Percentiles rank a stretch among this genome's conserved stretches.
Conservation (phyloP, 2,888 invertebrate species). For the Neoitamus cyanurus region DNA sequence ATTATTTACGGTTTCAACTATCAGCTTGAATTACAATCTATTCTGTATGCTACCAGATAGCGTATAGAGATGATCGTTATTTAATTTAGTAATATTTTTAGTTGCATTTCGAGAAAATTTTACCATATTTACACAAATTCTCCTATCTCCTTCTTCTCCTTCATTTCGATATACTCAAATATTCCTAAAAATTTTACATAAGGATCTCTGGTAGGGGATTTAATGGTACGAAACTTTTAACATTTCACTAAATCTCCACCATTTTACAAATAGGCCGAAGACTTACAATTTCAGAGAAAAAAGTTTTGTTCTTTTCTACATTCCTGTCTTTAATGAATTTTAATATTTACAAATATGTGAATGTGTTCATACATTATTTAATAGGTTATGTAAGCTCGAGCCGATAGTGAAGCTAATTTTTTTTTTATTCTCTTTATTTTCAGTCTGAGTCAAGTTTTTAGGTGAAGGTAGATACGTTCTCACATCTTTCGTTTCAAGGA, state of each 20-base stretch:
- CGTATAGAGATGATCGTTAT: conserved; percentile 28
- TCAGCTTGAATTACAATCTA: conserved; percentile 40
- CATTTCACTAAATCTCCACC: conserved; percentile 20
- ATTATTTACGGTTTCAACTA: conserved; percentile 32
- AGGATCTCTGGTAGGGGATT: conserved; percentile 29
- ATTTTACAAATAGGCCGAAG: conserved; percentile 18
- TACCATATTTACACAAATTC: conserved; percentile 24
- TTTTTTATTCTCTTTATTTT: not conserved
- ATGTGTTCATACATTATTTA: conserved; percentile 20
- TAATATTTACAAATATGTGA: conserved; percentile 22
- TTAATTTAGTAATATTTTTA: conserved; percentile 13
- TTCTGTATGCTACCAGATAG: conserved; percentile 31
- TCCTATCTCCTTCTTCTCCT: not conserved
- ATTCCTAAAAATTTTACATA: conserved; percentile 31
- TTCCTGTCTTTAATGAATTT: not conserved
- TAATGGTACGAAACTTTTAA: conserved; percentile 25
- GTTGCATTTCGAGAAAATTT: not conserved
- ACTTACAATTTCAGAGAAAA: not conserved
- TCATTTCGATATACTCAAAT: not conserved
- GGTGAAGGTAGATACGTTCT: not conserved
- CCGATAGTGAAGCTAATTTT: conserved; percentile 30
- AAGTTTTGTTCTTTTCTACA: not conserved
- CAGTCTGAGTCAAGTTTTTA: conserved; percentile 20
- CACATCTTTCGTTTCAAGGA: not conserved
- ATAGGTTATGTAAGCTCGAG: conserved; percentile 31